Evolutionary conservation across 2,113 vertebrate genomes (phyloP).

Genomic region (Phrynocephalus versicolor): DNA sequence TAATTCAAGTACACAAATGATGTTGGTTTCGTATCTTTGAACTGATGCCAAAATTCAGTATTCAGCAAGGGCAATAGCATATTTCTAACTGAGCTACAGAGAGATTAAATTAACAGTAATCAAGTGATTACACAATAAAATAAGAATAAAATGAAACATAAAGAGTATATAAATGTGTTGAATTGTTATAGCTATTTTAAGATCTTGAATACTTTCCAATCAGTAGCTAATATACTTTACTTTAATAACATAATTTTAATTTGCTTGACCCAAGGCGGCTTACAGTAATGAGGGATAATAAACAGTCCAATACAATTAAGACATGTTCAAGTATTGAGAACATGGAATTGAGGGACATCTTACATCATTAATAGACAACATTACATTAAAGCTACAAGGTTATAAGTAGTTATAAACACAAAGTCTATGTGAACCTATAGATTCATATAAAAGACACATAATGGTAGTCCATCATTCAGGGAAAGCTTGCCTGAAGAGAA

Average conservation of each 20-base stretch:
- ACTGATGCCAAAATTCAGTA: conserved; percentile 10
- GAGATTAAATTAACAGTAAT: background rate
- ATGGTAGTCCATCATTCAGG: too few species aligned
- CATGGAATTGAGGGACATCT: too few species aligned
- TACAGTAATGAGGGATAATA: too few species aligned
- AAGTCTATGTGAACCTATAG: too few species aligned
- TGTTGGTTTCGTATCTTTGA: conserved; percentile 8
- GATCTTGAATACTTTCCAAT: background rate
- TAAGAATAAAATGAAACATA: conserved; percentile 20
- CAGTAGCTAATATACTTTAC: background rate
- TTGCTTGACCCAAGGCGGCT: too few species aligned
- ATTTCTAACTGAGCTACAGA: background rate
- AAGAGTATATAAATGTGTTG: background rate
- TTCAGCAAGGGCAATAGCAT: background rate
- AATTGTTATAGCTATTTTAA: background rate
- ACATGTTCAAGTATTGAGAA: too few species aligned
- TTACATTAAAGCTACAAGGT: too few species aligned
- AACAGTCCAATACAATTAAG: too few species aligned
- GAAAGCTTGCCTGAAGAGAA: too few species aligned
- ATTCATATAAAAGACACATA: too few species aligned
- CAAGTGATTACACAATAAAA: background rate
- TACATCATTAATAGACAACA: too few species aligned
- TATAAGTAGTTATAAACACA: too few species aligned
- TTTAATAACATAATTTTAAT: rapidly evolving
- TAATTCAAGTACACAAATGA: conserved; percentile 12